These are phyloP conservation scores for Empidonax alnorum DNA, from an alignment of 2,113 vertebrate species.

Conservation along the genomic window DNA sequence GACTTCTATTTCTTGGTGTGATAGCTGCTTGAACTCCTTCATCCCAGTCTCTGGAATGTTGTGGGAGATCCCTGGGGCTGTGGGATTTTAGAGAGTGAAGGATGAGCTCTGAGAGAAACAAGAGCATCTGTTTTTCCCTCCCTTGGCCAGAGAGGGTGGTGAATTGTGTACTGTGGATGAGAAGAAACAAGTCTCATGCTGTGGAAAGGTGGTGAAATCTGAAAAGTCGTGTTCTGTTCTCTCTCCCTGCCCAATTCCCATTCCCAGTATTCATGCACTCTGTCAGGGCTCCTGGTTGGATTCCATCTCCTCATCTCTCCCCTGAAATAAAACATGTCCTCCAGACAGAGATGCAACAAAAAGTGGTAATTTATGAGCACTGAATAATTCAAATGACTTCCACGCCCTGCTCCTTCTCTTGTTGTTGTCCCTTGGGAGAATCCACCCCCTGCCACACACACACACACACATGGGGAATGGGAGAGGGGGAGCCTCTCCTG, in stretches of 20 bases:
- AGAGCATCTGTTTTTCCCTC: background rate
- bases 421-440: background rate
- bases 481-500: background rate
- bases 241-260: background rate
- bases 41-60: background rate
- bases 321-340: background rate
- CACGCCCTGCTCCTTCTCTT: background rate
- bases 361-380: background rate
- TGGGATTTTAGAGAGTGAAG: background rate
- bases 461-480: background rate
- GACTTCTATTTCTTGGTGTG: background rate
- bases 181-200: background rate
- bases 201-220: background rate
- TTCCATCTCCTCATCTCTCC: background rate
- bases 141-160: background rate
- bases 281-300: background rate
- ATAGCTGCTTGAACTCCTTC: background rate
- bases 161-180: background rate
- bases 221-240: background rate
- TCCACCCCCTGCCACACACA: background rate
- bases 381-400: slow-evolving; percentile 30
- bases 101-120: background rate
- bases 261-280: background rate
- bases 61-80: background rate
- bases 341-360: background rate